These are phyloP conservation scores for Platyura marginata DNA, from an alignment of 1,140 invertebrate species.

Conservation along the genomic window DNA sequence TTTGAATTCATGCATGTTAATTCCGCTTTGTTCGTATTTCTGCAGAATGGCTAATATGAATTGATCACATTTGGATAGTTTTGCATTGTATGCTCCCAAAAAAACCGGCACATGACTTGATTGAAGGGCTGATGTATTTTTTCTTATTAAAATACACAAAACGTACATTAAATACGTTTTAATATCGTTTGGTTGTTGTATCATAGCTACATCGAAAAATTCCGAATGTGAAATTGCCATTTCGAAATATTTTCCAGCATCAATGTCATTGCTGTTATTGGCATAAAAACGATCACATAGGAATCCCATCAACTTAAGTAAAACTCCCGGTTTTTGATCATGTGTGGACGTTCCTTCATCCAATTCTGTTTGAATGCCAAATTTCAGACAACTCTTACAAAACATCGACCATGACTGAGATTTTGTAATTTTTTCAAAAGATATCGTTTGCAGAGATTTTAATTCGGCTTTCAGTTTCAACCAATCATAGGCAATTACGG, in stretches of 20 bases:
- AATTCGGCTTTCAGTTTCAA: slow-evolving; percentile 24
- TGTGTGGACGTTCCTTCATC: slow-evolving; percentile 13
- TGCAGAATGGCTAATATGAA: slow-evolving; percentile 38
- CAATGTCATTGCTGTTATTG: slow-evolving; percentile 24
- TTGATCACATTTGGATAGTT: slow-evolving; percentile 39
- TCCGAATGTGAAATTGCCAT: slow-evolving; percentile 58
- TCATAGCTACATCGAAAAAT: slow-evolving; percentile 44
- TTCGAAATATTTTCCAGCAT: slow-evolving; percentile 39
- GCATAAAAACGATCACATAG: slow-evolving; percentile 37
- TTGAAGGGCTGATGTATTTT: slow-evolving; percentile 38
- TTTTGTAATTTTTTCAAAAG: slow-evolving; percentile 28
- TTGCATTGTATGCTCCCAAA: slow-evolving; percentile 49
- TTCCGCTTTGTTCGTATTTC: slow-evolving; percentile 37
- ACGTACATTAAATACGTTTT: slow-evolving; percentile 39
- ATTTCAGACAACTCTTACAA: slow-evolving; percentile 40
- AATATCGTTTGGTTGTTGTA: slow-evolving; percentile 25
- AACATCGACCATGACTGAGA: slow-evolving; percentile 43
- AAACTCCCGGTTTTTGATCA: slow-evolving; percentile 11
- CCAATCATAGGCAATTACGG: slow-evolving; percentile 15
- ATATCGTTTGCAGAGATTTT: slow-evolving; percentile 20
- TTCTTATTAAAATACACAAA: slow-evolving; percentile 34
- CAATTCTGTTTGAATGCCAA: slow-evolving; percentile 33
- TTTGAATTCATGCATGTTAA: slow-evolving; percentile 43
- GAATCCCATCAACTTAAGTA: slow-evolving; percentile 33
- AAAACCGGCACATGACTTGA: slow-evolving; percentile 45